Evolutionary conservation across 2,888 invertebrate species (phyloP), one percentile per base, ranked within the genome.

Genomic region (Eucriotettix oculatus): DNA sequence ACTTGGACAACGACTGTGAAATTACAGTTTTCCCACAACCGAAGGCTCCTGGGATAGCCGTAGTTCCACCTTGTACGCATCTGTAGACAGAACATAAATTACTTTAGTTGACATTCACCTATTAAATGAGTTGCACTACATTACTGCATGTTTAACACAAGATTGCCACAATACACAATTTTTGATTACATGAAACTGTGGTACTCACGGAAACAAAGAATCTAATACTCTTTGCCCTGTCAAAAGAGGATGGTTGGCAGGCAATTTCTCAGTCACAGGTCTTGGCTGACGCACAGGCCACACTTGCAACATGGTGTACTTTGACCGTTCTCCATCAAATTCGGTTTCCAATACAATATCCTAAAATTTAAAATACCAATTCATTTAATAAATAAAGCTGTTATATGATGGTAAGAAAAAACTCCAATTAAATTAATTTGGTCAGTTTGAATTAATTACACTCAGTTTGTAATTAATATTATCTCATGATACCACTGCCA

Each of bases 1-100:
- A 99, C 76, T 99, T 99, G 70, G 98, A 99, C 63, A 99, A 79
- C 1, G 99, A 93, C 78, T 99, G 99, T 10, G 98, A 99, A 77
- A 99, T 99, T 71, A 99, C 99, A 75, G 99, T 99, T 81, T 99
- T 99, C 69, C 99, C 99, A 77, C 99, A 99, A 75, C 99, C 99
- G 79, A 99, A 99, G 71, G 99, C 99, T 62, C 99, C 98, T 69
- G 97, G 97, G 76, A 98, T 97, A 70, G 97, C 97, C 2, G 98
- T 98, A 53, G 98, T 98, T 65, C 98, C 98, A 65, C 98, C 98
- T 76, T 96, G 96, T 29, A 98, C 97, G 73, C 95, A 96, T 9
- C 90, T 48, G 9, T 9, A 48, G n/a, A 5, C 48, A 48, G n/a
- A n/a, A 29, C 29, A 29, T 5, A 29, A 29, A 29, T 29, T 29